A percentile compares a stretch with the other conserved stretches of the same genome.
phyloP scores from a whole-genome alignment of 2,797 vertebrate genomes.

The Miichthys miiuy region DNA sequence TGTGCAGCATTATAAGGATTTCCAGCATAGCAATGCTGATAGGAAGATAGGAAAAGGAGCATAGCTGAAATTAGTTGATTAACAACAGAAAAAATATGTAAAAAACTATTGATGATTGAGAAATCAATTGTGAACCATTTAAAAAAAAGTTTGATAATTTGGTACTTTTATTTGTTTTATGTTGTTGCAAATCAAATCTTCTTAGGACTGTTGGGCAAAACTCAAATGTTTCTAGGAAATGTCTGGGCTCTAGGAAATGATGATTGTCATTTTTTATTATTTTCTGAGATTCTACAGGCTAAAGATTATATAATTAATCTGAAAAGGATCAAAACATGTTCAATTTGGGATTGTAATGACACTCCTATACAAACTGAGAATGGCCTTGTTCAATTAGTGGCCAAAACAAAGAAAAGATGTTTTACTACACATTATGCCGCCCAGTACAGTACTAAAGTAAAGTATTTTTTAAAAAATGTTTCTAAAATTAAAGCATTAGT shows the following conservation, averaged over 20 bases:
- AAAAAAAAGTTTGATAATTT: background rate
- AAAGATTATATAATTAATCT: background rate
- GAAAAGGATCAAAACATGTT: background rate
- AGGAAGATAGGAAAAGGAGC: slow-evolving; percentile 10
- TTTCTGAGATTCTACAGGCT: background rate
- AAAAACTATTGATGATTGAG: background rate
- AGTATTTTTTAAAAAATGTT: background rate
- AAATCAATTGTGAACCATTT: background rate
- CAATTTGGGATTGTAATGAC: background rate
- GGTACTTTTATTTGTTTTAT: background rate
- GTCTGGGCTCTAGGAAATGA: background rate
- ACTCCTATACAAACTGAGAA: background rate
- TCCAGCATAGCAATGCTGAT: background rate
- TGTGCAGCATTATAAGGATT: slow-evolving; percentile 4
- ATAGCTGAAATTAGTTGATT: background rate
- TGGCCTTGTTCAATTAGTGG: background rate
- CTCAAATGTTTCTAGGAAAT: background rate
- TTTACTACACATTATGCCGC: background rate
- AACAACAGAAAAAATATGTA: background rate
- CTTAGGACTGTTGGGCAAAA: background rate
- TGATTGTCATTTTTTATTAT: background rate
- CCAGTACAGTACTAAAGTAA: background rate
- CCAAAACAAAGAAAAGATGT: background rate
- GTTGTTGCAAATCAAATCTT: background rate
- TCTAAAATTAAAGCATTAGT: background rate